Evolutionary conservation across 2,113 vertebrate genomes (phyloP), one percentile per base, ranked within the genome.

Genomic region (Ascaphus truei): DNA sequence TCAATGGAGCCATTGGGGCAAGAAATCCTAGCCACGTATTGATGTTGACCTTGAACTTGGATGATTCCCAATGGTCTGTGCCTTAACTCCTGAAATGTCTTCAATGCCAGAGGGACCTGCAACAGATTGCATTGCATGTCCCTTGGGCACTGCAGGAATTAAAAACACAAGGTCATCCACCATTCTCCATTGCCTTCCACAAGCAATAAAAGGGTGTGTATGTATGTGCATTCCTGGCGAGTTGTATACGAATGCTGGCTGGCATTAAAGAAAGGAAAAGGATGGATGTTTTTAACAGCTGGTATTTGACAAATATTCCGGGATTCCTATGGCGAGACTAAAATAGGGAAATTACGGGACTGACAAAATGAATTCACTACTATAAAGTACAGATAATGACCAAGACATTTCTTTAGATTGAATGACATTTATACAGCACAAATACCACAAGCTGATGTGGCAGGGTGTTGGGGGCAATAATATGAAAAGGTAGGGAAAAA

Each of bases 281-380:
- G n/a, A 15, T 41, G 47, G 47, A 50, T 25, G 47, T 22, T 50
- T 48, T 23, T 37, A 64, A 39, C 62, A 64, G 62, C 62, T 64
- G 62, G 12, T 52, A 26, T 23, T 27, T 11, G 9, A 39, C 13
- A 52, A 37, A 27, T 12, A 64, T 52, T 53, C 50, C 48, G 10
- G 15, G 26, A 8, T 3, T 50, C 13, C 15, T 1, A 23, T 9
- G 22, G 61, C 23, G 48, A 61, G 56, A 25, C 20, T 23, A 7
- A 7, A 22, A 18, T n/a, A n/a, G n/a, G n/a, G n/a, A n/a, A n/a
- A n/a, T n/a, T n/a, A 29, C 4, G 37, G 16, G 45, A 51, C 16
- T 26, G 27, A 30, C 37, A 60, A 47, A 31, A 62, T 30, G 31
- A 62, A 47, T 41, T 41, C 39, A 9, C 16, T 31, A 11, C 39